These are phyloP conservation scores for Pseudonaja textilis DNA, from an alignment of 2,113 vertebrate species.

Conservation along the genomic window DNA sequence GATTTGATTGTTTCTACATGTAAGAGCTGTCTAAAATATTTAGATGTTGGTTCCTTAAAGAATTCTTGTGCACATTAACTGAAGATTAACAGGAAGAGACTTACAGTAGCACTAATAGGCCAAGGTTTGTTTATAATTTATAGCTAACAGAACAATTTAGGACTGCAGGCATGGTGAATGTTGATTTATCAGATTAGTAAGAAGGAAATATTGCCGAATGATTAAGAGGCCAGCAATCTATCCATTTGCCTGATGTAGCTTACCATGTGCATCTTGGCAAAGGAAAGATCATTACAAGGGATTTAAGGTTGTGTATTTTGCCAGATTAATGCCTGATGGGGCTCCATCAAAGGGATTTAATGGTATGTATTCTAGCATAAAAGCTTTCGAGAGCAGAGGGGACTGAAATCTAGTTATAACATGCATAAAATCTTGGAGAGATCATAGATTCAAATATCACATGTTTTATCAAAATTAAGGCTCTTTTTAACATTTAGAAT, in stretches of 20 bases:
- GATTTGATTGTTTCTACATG: background rate
- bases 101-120: background rate
- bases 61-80: background rate
- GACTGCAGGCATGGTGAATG: background rate
- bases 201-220: conserved; percentile 25
- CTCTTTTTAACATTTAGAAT: background rate
- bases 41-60: background rate
- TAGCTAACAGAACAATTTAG: background rate
- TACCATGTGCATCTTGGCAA: conserved; percentile 2
- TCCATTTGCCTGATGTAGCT: conserved; percentile 18
- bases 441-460: background rate
- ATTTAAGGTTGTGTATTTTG: conserved; percentile 10
- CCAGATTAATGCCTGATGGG: background rate
- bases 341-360: conserved; percentile 10
- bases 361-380: background rate
- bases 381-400: background rate
- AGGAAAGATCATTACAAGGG: background rate
- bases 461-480: conserved; percentile 17
- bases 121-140: background rate
- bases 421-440: conserved; percentile 7
- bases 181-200: conserved; percentile 17
- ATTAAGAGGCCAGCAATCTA: conserved; percentile 7
- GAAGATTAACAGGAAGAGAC: background rate
- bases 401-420: background rate
- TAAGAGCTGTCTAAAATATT: background rate